Percentiles rank a stretch among this genome's conserved stretches.
Evolutionary conservation across 2,113 vertebrate genomes (phyloP).

Genomic region (Hirundichthys speculiger): DNA sequence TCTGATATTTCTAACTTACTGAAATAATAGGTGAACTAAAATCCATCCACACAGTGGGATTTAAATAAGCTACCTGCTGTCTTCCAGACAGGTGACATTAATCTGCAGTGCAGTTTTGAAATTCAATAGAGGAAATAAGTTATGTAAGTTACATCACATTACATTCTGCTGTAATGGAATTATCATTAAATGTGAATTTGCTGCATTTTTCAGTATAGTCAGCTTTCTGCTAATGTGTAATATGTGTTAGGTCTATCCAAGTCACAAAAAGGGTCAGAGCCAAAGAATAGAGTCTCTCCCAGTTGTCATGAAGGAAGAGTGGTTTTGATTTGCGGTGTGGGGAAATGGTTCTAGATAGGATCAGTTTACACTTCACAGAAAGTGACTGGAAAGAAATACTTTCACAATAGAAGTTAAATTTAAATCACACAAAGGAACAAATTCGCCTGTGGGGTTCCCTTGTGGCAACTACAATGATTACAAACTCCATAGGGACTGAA

Average conservation of each 20-base stretch:
- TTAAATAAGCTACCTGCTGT: too few relatives aligned
- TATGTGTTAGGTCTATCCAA: too few relatives aligned
- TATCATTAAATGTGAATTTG: neutral
- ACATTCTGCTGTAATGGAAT: too few relatives aligned
- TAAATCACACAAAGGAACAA: neutral
- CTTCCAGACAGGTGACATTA: too few relatives aligned
- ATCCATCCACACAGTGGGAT: too few relatives aligned
- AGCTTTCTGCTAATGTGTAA: neutral
- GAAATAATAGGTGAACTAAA: too few relatives aligned
- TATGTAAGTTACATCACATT: too few relatives aligned
- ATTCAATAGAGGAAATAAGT: too few relatives aligned
- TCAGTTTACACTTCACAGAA: neutral
- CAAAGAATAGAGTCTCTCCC: neutral
- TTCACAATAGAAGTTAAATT: neutral
- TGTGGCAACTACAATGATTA: neutral
- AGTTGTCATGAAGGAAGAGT: neutral
- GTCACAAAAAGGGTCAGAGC: neutral
- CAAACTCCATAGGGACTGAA: neutral
- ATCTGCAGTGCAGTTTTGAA: too few relatives aligned
- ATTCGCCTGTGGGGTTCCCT: neutral
- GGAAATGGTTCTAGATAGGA: neutral
- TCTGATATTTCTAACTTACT: too few relatives aligned
- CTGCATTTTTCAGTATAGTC: neutral
- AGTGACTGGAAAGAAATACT: neutral
- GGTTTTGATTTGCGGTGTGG: neutral